Evolutionary conservation across 1,140 invertebrate genomes (phyloP).

Genomic region (Trialeurodes vaporariorum): DNA sequence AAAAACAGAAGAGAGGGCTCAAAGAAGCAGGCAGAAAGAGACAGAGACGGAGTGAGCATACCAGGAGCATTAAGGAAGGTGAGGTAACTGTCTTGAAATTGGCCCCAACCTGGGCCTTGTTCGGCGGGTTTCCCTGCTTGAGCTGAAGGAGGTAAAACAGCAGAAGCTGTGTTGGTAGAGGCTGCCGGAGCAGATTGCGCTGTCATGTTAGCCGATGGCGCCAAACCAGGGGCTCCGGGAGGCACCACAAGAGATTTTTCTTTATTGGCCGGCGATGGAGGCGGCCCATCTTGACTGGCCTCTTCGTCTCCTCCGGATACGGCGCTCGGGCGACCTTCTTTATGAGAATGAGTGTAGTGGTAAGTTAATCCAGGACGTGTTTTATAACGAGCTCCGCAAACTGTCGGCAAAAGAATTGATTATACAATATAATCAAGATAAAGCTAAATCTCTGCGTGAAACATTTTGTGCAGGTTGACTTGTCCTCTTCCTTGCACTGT

Average conservation of each 20-base stretch:
- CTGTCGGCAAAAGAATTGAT: conserved; percentile 38
- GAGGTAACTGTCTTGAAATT: conserved; percentile 56
- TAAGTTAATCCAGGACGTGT: conserved; percentile 91
- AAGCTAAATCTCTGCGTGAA: neutral
- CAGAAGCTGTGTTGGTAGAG: conserved; percentile 19
- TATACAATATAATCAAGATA: conserved; percentile 28
- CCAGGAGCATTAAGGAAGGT: conserved; percentile 50
- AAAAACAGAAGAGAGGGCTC: conserved; percentile 16
- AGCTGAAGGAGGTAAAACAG: conserved; percentile 30
- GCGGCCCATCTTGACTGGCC: conserved; percentile 39
- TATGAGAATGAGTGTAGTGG: conserved; percentile 93
- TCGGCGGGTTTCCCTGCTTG: conserved; percentile 9
- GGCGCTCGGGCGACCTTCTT: conserved; percentile 41
- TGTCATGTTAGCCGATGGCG: neutral
- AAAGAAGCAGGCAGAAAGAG: conserved; percentile 17
- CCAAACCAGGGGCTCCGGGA: conserved; percentile 18
- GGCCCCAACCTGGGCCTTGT: conserved; percentile 25
- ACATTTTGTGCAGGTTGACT: too few species aligned
- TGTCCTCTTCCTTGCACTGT: too few species aligned
- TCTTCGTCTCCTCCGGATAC: conserved; percentile 41
- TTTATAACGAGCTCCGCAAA: conserved; percentile 94
- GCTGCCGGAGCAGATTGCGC: conserved; percentile 24
- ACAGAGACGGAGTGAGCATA: conserved; percentile 25
- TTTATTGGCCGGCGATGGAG: conserved; percentile 40
- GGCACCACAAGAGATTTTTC: conserved; percentile 34